phyloP scores from a whole-genome alignment of 2,797 vertebrate genomes.

The Melanotaenia trifasciata region DNA sequence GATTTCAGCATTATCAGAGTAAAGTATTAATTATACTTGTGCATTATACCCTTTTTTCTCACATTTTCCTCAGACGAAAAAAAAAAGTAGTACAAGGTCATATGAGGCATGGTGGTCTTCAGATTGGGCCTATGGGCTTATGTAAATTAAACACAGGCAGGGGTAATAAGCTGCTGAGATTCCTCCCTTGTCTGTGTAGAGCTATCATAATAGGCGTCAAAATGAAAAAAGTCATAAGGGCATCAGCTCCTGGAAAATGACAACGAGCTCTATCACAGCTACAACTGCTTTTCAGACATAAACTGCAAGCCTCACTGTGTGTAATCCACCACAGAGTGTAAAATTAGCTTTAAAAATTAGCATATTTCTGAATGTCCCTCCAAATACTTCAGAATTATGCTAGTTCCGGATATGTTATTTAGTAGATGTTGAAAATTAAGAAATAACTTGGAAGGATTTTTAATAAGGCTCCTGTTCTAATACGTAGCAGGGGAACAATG shows the following conservation, averaged over 20 bases:
- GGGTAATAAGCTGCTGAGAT: conserved; percentile 57
- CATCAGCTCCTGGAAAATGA: conserved; percentile 53
- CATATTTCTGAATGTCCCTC: conserved; percentile 4
- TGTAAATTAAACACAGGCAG: conserved; percentile 60
- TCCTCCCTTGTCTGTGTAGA: conserved; percentile 54
- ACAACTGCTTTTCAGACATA: conserved; percentile 52
- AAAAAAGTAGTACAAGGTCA: conserved; percentile 2
- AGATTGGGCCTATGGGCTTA: conserved; percentile 35
- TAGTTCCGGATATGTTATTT: conserved; percentile 26
- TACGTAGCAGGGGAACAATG: conserved; percentile 19
- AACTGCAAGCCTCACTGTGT: conserved; percentile 44
- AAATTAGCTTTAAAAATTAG: conserved; percentile 38
- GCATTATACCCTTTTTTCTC: not conserved
- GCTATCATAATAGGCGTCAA: conserved; percentile 60
- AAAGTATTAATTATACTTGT: not conserved
- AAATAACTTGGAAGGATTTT: conserved; percentile 22
- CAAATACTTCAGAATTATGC: conserved; percentile 17
- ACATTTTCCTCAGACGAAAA: not conserved
- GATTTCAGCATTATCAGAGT: not conserved
- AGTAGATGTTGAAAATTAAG: conserved; percentile 31
- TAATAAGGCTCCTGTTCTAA: conserved; percentile 31
- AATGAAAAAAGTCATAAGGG: conserved; percentile 62
- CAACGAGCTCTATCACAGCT: conserved; percentile 49
- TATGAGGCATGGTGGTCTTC: conserved; percentile 21
- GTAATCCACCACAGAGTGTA: conserved; percentile 38